phyloP scores from a whole-genome alignment of 2,113 vertebrate species.

The Microtus oregoni region DNA sequence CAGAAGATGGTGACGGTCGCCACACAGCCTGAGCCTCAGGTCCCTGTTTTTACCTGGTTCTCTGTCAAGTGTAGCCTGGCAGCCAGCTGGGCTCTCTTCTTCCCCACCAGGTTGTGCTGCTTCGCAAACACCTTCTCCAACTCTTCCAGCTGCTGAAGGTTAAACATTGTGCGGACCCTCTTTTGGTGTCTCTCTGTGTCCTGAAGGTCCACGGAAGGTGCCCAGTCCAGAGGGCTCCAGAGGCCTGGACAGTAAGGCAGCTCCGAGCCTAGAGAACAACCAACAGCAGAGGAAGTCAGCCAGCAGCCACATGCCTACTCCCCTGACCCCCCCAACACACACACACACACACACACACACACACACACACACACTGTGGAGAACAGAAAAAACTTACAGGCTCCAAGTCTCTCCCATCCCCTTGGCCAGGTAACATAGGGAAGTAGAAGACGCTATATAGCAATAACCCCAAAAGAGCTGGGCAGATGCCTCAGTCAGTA shows the following conservation, averaged over 20 bases:
- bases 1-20: accelerated
- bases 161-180: constrained; percentile 88
- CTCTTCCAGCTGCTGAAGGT: constrained; percentile 88
- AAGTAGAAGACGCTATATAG: background rate
- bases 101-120: constrained; percentile 90
- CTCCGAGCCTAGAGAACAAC: constrained; percentile 80
- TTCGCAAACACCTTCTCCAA: constrained; percentile 88
- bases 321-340: background rate
- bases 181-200: constrained; percentile 84
- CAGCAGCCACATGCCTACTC: background rate
- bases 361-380: background rate
- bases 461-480: background rate
- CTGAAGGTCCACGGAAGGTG: background rate
- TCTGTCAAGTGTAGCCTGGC: constrained; percentile 87
- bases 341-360: too few species aligned
- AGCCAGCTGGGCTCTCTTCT: constrained; percentile 87
- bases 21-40: accelerated
- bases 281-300: constrained; percentile 12
- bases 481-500: background rate
- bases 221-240: background rate
- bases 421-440: background rate
- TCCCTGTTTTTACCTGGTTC: constrained; percentile 84
- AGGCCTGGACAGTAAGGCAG: constrained; percentile 66
- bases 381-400: background rate
- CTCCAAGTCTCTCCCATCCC: background rate